phyloP scores from a whole-genome alignment of 2,113 vertebrate genomes.

The Gopherus evgoodei region DNA sequence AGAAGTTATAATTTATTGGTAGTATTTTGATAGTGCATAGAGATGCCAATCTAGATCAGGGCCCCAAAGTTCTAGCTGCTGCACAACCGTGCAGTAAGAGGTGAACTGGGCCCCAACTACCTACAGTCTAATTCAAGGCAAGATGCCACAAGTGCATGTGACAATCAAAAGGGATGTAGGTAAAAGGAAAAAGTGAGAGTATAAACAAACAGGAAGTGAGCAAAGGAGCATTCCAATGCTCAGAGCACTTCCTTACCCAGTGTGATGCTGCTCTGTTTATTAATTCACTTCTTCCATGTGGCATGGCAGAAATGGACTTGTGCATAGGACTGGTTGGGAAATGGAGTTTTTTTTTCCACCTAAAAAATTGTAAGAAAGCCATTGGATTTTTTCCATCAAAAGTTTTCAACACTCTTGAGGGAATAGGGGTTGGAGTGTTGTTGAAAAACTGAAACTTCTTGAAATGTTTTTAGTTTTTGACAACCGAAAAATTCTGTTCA shows the following conservation, averaged over 20 bases:
- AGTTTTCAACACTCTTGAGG: neutral
- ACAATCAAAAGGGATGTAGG: neutral
- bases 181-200: neutral
- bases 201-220: neutral
- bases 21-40: neutral
- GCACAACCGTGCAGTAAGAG: neutral
- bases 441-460: neutral
- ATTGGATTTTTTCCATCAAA: slow-evolving; percentile 31
- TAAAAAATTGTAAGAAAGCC: slow-evolving; percentile 33
- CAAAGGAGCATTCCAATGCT: neutral
- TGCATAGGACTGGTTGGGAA: slow-evolving; percentile 16
- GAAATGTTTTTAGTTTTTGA: neutral
- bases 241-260: rapidly evolving
- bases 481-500: neutral
- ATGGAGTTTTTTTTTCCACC: slow-evolving; percentile 28
- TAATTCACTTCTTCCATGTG: neutral
- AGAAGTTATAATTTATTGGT: neutral
- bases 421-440: neutral
- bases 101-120: neutral
- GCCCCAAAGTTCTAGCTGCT: neutral
- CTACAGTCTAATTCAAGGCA: neutral
- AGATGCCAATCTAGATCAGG: neutral
- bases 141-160: neutral
- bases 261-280: slow-evolving; percentile 14
- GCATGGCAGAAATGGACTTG: neutral